phyloP scores from a whole-genome alignment of 2,888 invertebrate genomes.

The Pomacea canaliculata region DNA sequence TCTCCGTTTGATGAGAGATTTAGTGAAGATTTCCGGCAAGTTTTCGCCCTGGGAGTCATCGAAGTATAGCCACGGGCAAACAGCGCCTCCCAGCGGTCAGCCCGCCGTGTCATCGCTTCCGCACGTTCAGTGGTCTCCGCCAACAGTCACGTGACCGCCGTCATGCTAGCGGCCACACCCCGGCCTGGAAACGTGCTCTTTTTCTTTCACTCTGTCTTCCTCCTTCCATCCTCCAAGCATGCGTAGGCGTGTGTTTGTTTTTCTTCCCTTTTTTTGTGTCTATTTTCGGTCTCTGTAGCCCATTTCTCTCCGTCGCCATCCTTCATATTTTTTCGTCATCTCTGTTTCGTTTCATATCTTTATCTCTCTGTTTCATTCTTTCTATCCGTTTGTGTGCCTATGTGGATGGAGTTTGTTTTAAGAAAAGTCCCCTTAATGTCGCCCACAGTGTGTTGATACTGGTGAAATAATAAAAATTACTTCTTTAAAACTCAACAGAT shows the following conservation, averaged over 20 bases:
- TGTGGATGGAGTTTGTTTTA: no score
- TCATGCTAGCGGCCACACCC: neutral
- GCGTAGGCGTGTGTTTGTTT: neutral
- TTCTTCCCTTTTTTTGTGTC: no score
- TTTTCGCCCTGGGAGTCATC: constrained; percentile 1
- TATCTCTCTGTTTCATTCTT: no score
- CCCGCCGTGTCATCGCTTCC: constrained; percentile 5
- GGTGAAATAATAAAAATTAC: no score
- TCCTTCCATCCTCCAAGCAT: neutral
- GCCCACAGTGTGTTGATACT: no score
- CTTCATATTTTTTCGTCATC: no score
- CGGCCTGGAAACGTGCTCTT: neutral
- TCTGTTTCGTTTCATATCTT: no score
- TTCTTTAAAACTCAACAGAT: no score
- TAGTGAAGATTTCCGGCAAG: neutral
- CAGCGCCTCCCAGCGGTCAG: neutral
- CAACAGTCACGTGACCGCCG: neutral
- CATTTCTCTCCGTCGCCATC: no score
- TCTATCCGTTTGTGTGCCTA: neutral
- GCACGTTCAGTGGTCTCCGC: neutral
- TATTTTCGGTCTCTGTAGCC: no score
- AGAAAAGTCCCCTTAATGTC: no score
- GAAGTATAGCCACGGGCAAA: constrained; percentile 10
- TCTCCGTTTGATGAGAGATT: neutral
- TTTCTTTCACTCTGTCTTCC: no score